Evolutionary conservation across 2,113 vertebrate species (phyloP), one percentile per base, ranked within the genome.

Genomic region (Protobothrops flavoviridis): DNA sequence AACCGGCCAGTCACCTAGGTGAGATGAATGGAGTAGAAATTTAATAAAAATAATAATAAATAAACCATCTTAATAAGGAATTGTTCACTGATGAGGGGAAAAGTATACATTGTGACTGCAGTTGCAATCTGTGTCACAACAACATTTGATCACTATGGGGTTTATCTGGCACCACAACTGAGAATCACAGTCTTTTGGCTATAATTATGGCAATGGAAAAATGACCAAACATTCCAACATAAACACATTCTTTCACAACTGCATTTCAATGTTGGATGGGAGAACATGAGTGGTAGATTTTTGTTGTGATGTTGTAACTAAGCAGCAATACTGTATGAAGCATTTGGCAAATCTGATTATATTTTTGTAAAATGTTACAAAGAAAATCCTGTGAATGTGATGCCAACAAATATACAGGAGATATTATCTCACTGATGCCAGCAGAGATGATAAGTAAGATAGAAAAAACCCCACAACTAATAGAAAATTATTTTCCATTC

Each of bases 361-460:
- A 81, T 81, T 81, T 81, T 81, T 81, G 33, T 43, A 21, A 81
- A 81, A 81, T 21, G 2, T 43, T 81, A 81, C 17, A 81, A 81
- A 81, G 92, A 94, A 94, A 93, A 93, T 94, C 95, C 91, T 91
- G 88, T 88, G 91, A 95, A 96, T 85, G 93, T 95, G 93, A 88
- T 92, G 91, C 96, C 93, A 95, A 94, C 95, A 88, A 92, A 93
- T 93, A 53, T 95, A 94, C 92, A 95, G 88, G 94, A 97, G 96
- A 97, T 95, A 93, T 96, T 96, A 96, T 96, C 90, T 96, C 93
- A 26, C 48, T 95, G 33, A 9, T 52, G 55, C 52, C 33, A 53
- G n/a, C 85, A 91, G 61, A 93, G 94, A 91, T 93, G 94, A 95
- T 97, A 95, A 96, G 97, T 97, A 96, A 96, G 96, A 95, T 96